Conservation (phyloP, 2,113 vertebrate species). For the Ictalurus punctatus region DNA sequence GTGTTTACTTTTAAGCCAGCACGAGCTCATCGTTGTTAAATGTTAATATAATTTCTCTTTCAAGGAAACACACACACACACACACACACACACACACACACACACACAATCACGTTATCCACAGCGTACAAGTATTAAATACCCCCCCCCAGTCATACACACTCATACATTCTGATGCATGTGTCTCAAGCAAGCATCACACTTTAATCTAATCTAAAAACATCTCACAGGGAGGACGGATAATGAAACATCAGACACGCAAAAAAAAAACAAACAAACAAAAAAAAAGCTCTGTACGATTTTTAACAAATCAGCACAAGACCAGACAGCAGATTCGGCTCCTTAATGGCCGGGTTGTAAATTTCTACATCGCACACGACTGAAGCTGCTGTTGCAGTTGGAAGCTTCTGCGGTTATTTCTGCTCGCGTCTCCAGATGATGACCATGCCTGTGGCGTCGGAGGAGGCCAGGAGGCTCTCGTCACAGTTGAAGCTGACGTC, state of each 20-base stretch:
- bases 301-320: neutral
- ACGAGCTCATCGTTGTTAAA: conserved; percentile 24
- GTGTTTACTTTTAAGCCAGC: conserved; percentile 44
- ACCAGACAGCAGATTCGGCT: conserved; percentile 10
- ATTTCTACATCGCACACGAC: conserved; percentile 42
- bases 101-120: neutral
- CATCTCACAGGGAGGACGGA: conserved; percentile 25
- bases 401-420: conserved; percentile 69
- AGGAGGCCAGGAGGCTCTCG: conserved; percentile 91
- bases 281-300: neutral
- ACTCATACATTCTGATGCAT: conserved; percentile 30
- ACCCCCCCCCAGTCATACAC: neutral
- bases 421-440: conserved; percentile 94
- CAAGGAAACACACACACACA: neutral
- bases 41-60: conserved; percentile 2
- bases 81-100: conserved; percentile 15
- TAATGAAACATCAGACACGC: conserved; percentile 7
- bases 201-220: conserved; percentile 27
- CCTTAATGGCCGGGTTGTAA: neutral
- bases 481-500: conserved; percentile 96
- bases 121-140: conserved; percentile 31
- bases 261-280: neutral
- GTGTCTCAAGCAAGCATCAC: conserved; percentile 34
- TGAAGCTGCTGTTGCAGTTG: conserved; percentile 51
- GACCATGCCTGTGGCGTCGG: conserved; percentile 89